Evolutionary conservation across 1,140 invertebrate genomes (phyloP).

Genomic region (Lepidurus arcticus): DNA sequence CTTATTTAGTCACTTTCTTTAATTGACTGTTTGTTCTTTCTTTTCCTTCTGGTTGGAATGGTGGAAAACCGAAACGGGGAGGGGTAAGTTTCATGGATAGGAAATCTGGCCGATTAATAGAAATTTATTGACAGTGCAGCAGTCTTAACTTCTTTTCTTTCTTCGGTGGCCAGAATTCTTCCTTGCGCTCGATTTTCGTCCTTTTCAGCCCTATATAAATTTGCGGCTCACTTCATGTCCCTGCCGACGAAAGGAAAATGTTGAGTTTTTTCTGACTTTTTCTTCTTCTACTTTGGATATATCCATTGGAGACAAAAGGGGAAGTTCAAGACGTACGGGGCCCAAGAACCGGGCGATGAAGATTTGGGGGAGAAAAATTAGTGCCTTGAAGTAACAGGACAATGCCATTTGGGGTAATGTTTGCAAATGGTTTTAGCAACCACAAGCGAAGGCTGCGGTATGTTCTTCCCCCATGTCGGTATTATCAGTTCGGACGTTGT

Average conservation of each 20-base stretch:
- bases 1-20: too few relatives aligned
- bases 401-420: conserved; percentile 8
- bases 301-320: too few relatives aligned
- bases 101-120: conserved; percentile 9
- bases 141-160: background rate
- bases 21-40: too few relatives aligned
- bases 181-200: background rate
- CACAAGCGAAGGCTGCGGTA: background rate
- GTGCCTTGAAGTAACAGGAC: background rate
- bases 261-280: background rate
- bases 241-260: background rate
- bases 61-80: too few relatives aligned
- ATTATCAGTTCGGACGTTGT: background rate
- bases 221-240: background rate
- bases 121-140: conserved; percentile 1
- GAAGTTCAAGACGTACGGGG: too few relatives aligned
- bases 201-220: conserved; percentile 1
- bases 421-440: conserved; percentile 12
- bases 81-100: too few relatives aligned
- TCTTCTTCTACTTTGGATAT: background rate
- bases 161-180: background rate
- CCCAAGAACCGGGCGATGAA: background rate
- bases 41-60: too few relatives aligned
- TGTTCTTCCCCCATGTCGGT: background rate
- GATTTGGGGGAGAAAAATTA: background rate